Evolutionary conservation across 2,888 invertebrate genomes (phyloP).

Genomic region (Andrena minutula): DNA sequence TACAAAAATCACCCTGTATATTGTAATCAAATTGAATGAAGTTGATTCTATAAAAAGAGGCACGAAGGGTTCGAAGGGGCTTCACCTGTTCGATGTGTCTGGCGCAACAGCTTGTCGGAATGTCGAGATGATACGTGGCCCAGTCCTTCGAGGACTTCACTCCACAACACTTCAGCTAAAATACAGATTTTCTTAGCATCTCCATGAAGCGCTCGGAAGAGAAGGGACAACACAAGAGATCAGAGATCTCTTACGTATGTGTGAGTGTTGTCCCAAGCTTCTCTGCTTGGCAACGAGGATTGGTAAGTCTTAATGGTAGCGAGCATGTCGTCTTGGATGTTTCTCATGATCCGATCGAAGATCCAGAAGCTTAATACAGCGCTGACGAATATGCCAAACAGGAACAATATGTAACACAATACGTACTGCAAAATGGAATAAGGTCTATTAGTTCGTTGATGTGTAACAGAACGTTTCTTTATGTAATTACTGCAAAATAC

Average conservation of each 20-base stretch:
- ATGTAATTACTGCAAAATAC: background rate
- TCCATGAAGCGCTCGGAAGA: background rate
- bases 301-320: slow-evolving; percentile 72
- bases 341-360: slow-evolving; percentile 72
- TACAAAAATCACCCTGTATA: too few relatives aligned
- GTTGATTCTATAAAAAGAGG: too few relatives aligned
- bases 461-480: background rate
- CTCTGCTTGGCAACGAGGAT: slow-evolving; percentile 68
- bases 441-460: background rate
- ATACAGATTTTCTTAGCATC: slow-evolving; percentile 16
- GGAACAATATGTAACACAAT: slow-evolving; percentile 64
- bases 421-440: slow-evolving; percentile 70
- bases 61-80: too few relatives aligned
- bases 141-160: slow-evolving; percentile 76
- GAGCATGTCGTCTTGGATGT: slow-evolving; percentile 74
- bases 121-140: slow-evolving; percentile 65
- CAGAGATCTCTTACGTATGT: slow-evolving; percentile 69
- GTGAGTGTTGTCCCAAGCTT: slow-evolving; percentile 79
- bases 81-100: slow-evolving; percentile 70
- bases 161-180: slow-evolving; percentile 77
- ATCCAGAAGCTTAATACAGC: slow-evolving; percentile 75
- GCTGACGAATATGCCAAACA: slow-evolving; percentile 71
- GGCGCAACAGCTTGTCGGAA: slow-evolving; percentile 78
- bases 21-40: too few relatives aligned
- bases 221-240: background rate